Conservation (phyloP, 2,888 invertebrate species). For the Patella caerulea region DNA sequence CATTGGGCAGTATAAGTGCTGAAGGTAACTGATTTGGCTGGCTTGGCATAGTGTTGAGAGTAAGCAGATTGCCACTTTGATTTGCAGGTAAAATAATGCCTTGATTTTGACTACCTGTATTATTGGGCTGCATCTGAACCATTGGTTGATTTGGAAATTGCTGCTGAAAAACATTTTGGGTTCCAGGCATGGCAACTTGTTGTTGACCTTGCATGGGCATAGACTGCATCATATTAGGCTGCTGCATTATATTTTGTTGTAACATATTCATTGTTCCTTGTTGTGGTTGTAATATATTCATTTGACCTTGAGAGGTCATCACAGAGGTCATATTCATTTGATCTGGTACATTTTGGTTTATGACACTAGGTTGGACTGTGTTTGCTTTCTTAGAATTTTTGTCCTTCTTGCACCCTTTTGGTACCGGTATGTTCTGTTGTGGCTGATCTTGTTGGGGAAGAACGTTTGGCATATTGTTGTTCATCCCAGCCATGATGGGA, state of each 20-base stretch:
- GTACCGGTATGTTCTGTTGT: constrained; percentile 7
- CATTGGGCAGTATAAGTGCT: constrained; percentile 70
- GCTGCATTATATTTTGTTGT: constrained; percentile 22
- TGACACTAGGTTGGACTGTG: background rate
- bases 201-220: constrained; percentile 22
- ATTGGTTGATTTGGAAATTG: background rate
- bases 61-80: constrained; percentile 49
- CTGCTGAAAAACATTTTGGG: constrained; percentile 11
- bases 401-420: constrained; percentile 2
- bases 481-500: constrained; percentile 37
- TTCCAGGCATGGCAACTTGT: constrained; percentile 22
- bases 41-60: constrained; percentile 50
- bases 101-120: constrained; percentile 19
- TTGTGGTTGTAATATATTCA: constrained; percentile 13
- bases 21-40: constrained; percentile 65
- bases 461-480: background rate
- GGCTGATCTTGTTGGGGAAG: constrained; percentile 9
- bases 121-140: constrained; percentile 8
- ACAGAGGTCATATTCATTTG: background rate
- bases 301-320: background rate
- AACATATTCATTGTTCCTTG: constrained; percentile 27
- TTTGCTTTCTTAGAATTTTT: background rate
- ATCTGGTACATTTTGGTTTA: constrained; percentile 10
- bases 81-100: constrained; percentile 41
- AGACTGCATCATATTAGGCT: constrained; percentile 26